Conservation (phyloP, 2,888 invertebrate species). For the Endomychus coccineus region DNA sequence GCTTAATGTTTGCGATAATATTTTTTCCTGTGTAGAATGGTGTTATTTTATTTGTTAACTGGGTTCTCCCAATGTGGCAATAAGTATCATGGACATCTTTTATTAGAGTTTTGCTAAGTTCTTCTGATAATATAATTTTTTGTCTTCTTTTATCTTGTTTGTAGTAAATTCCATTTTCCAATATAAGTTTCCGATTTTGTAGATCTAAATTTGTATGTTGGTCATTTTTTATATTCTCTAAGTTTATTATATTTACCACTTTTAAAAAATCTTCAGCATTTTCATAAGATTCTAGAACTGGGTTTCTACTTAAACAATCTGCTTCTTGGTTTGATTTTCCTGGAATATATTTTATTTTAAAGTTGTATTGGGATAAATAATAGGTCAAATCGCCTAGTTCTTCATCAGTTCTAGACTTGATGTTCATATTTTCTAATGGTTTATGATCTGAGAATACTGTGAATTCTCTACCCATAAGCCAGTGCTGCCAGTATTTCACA, state of each 20-base stretch:
- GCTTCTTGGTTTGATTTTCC: slow-evolving; percentile 21
- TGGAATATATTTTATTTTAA: slow-evolving; percentile 16
- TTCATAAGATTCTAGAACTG: slow-evolving; percentile 18
- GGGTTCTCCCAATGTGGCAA: slow-evolving; percentile 11
- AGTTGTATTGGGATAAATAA: slow-evolving; percentile 15
- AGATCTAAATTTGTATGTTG: slow-evolving; percentile 15
- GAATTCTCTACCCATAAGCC: slow-evolving; percentile 23
- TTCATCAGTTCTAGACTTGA: slow-evolving; percentile 11
- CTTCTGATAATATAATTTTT: slow-evolving; percentile 15
- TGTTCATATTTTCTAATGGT: slow-evolving; percentile 15
- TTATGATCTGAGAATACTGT: slow-evolving; percentile 26
- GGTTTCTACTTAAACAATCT: slow-evolving; percentile 20
- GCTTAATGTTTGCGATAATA: background rate
- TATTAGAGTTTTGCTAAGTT: slow-evolving; percentile 14
- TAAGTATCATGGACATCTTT: slow-evolving; percentile 13
- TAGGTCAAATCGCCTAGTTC: slow-evolving; percentile 12
- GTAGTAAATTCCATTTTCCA: slow-evolving; percentile 14
- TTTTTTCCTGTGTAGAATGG: slow-evolving; percentile 5
- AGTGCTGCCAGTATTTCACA: slow-evolving; percentile 25
- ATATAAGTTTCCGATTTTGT: slow-evolving; percentile 7
- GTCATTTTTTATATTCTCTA: slow-evolving; percentile 14
- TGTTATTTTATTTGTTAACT: slow-evolving; percentile 1
- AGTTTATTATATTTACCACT: slow-evolving; percentile 11
- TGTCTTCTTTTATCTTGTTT: slow-evolving; percentile 12
- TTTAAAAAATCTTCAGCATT: slow-evolving; percentile 13